phyloP scores from a whole-genome alignment of 2,113 vertebrate genomes.

The Microcebus jonahi region DNA sequence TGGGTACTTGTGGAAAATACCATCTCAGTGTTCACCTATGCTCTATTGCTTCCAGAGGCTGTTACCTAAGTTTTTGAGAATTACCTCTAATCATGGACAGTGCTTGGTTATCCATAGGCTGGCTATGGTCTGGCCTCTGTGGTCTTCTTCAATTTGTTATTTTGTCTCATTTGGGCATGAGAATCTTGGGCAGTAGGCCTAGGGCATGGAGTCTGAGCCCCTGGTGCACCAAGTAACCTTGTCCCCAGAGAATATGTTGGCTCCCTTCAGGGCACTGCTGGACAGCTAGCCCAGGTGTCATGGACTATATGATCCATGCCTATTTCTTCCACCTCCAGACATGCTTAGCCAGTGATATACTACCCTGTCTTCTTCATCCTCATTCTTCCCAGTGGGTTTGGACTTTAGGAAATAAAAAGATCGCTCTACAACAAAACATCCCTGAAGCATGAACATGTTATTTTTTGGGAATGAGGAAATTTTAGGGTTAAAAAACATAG shows the following conservation, averaged over 20 bases:
- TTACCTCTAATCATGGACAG: neutral
- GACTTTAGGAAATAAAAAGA: neutral
- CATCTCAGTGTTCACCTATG: neutral
- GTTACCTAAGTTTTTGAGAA: neutral
- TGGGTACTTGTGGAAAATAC: neutral
- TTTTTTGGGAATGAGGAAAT: neutral
- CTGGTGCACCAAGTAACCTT: neutral
- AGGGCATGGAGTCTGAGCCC: accelerated
- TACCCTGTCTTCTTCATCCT: neutral
- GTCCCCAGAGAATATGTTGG: neutral
- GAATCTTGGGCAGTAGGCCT: neutral
- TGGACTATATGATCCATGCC: neutral
- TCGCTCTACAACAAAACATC: neutral
- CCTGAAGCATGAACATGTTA: neutral
- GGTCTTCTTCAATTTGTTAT: neutral
- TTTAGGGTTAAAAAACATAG: neutral
- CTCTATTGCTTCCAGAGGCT: neutral
- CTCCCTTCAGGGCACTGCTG: neutral
- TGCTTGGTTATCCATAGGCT: neutral
- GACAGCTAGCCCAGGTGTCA: neutral
- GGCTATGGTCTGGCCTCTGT: neutral
- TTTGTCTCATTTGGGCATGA: neutral
- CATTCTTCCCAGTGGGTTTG: neutral
- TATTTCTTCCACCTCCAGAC: neutral
- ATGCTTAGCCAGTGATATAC: neutral